Base-by-base conservation (phyloP, 2,888 invertebrate species). In the Strigamia transsilvanica region DNA sequence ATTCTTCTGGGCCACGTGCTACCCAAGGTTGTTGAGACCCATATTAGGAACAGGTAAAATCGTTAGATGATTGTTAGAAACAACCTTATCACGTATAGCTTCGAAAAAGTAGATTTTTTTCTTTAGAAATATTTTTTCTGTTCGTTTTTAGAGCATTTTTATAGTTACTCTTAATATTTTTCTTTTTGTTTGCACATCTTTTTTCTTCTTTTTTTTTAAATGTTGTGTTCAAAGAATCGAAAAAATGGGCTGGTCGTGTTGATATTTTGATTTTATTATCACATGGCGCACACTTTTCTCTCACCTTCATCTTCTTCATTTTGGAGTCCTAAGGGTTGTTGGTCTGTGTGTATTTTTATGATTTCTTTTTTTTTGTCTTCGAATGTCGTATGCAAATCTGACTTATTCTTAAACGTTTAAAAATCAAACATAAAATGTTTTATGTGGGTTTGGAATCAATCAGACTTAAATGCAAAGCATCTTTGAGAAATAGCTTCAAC, bases 261-360 rank as follows among this genome's bases (percentile, higher is more conserved):
- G 77, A 34, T 77, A 15, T 77, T 77, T 77, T 34, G 38, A 77
- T 77, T 77, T 77, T 23, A 18, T 56, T 56, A 56, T 56, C 56
- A 56, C 56, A 18, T 56, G 56, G 56, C 56, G 56, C 18, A 38
- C 38, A 38, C 38, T 38, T 38, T 38, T 38, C 38, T 38, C 38
- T 38, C 46, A 56, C 9, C 18, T 56, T 56, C 18, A 56, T 56
- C 56, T 18, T 56, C 56, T 18, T 56, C 56, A 18, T 56, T 9
- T 6, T 38, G 38, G 38, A 38, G 38, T 38, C 56, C 56, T 56
- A 15, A 56, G 56, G 18, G 56, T 18, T 56, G 51, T 51, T 51
- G 51, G 15, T 51, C 9, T 56, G 18, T 18, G 18, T 18, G 56
- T 56, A 5, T 15, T 4, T 4, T 1, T 15, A 15, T 46, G 46